Evolutionary conservation across 2,888 invertebrate genomes (phyloP).

Genomic region (Caenorhabditis doughertyi): DNA sequence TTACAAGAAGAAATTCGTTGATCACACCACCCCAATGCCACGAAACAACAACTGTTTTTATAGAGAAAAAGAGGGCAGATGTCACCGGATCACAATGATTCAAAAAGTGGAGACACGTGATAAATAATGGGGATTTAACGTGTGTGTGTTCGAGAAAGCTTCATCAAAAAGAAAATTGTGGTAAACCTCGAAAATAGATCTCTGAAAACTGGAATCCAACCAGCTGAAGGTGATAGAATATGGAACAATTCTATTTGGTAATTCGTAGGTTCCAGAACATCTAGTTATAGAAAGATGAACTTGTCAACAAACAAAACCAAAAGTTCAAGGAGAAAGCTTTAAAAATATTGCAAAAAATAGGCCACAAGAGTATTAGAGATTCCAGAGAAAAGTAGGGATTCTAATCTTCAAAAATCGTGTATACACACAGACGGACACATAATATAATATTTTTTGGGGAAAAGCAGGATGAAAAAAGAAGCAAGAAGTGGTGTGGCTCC

Average conservation of each 20-base stretch:
- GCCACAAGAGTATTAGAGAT: not conserved
- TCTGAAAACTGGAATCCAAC: no score
- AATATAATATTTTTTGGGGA: conserved; percentile 13
- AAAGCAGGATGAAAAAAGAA: conserved; percentile 1
- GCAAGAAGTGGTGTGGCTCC: conserved; percentile 32
- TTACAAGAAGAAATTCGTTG: conserved; percentile 1
- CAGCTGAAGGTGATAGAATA: no score
- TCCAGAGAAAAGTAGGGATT: not conserved
- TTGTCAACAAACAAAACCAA: no score
- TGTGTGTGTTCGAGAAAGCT: not conserved
- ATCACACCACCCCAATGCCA: conserved; percentile 8
- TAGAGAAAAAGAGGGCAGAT: not conserved
- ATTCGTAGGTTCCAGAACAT: no score
- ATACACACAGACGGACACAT: not conserved
- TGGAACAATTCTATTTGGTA: no score
- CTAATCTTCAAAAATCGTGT: conserved; percentile 3
- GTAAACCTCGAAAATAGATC: no score
- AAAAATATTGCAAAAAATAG: not conserved
- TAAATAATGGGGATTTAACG: conserved; percentile 13
- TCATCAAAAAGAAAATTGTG: not conserved
- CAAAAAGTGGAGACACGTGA: not conserved
- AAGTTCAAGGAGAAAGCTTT: no score
- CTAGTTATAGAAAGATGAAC: no score
- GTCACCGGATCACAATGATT: conserved; percentile 11
- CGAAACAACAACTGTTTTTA: conserved; percentile 29